A percentile compares a stretch with the other conserved stretches of the same genome.
Conservation (phyloP, 2,113 vertebrate genomes). For the Clupea harengus region DNA sequence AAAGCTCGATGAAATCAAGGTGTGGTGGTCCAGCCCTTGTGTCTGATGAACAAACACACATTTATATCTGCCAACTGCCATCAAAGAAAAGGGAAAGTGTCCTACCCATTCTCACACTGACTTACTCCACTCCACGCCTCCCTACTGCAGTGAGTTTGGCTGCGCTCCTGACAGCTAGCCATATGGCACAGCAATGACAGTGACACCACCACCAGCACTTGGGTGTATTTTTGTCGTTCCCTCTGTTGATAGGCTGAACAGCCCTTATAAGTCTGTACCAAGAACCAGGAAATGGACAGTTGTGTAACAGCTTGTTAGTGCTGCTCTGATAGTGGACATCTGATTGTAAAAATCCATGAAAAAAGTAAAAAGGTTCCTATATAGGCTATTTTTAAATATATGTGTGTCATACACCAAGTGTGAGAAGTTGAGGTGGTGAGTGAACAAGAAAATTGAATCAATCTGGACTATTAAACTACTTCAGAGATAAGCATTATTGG, state of each 20-base stretch:
- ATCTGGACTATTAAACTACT: not conserved
- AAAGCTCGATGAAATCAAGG: not conserved
- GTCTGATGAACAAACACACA: not conserved
- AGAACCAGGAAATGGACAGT: constrained; percentile 57
- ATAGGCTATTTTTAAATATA: not conserved
- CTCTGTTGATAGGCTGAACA: constrained; percentile 47
- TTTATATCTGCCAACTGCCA: not conserved
- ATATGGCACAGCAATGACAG: constrained; percentile 34
- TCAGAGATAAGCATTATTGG: not conserved
- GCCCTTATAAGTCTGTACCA: constrained; percentile 64
- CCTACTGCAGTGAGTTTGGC: not conserved
- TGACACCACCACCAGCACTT: constrained; percentile 30
- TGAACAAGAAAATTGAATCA: not conserved
- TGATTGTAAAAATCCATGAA: not conserved
- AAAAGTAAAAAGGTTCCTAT: not conserved
- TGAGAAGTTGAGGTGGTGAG: not conserved
- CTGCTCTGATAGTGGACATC: constrained; percentile 15
- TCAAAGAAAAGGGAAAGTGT: not conserved
- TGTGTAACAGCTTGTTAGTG: constrained; percentile 43
- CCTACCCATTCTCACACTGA: constrained; percentile 21
- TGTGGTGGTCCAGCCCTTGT: not conserved
- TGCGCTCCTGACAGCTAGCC: constrained; percentile 46
- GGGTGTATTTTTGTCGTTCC: constrained; percentile 67
- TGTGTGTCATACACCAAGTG: not conserved
- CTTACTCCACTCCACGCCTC: constrained; percentile 39